A percentile compares a stretch with the other conserved stretches of the same genome.
Conservation (phyloP, 30 jellyfish, hydroid and myxozoan species). For the Turritopsis dohrnii region DNA sequence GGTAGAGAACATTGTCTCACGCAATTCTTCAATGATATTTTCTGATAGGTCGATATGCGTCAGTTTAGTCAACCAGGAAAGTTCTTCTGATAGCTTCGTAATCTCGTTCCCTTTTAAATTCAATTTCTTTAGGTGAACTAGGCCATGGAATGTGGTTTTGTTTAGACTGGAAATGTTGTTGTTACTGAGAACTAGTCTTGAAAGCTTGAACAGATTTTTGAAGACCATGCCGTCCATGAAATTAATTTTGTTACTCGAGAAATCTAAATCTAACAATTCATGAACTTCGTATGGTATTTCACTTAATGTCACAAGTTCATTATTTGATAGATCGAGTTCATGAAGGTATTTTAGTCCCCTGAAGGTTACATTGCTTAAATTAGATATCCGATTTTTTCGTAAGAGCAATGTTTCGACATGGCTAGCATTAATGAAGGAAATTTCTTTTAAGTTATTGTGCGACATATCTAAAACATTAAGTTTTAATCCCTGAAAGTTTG, state of each 20-base stretch:
- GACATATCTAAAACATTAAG: neutral
- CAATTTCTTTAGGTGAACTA: neutral
- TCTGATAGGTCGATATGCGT: neutral
- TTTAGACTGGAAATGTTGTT: neutral
- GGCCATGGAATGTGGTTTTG: neutral
- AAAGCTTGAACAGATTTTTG: neutral
- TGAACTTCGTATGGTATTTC: neutral
- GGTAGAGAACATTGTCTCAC: neutral
- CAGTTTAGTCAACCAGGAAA: neutral
- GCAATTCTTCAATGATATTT: neutral
- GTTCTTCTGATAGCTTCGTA: neutral
- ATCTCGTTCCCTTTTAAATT: neutral
- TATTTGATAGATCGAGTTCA: neutral
- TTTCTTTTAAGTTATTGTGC: neutral
- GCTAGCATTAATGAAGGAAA: neutral
- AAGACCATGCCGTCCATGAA: neutral
- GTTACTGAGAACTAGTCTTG: neutral
- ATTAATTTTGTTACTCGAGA: neutral
- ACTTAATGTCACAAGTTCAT: neutral
- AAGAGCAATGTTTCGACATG: neutral
- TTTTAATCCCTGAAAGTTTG: neutral
- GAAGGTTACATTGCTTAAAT: neutral
- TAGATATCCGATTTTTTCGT: neutral
- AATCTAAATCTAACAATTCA: neutral
- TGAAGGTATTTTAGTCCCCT: neutral